phyloP scores from a whole-genome alignment of 1,140 invertebrate species.

The Anastrepha obliqua region DNA sequence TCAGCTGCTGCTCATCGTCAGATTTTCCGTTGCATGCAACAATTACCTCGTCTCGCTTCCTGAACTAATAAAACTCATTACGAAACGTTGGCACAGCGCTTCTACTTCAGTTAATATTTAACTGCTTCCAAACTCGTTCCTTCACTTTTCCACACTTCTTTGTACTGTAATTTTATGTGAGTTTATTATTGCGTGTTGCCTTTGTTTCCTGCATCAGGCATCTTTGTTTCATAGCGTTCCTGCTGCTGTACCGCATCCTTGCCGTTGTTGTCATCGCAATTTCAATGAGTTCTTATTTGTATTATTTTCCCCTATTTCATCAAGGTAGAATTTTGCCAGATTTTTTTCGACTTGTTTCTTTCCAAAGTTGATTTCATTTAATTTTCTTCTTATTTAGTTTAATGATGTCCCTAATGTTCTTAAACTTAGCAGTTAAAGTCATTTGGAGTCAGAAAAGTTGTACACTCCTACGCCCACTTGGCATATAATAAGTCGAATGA shows the following conservation, averaged over 20 bases:
- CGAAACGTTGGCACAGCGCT: background rate
- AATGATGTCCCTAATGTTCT: slow-evolving; percentile 38
- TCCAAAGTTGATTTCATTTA: slow-evolving; percentile 38
- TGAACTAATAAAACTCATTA: slow-evolving; percentile 48
- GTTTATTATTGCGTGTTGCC: slow-evolving; percentile 10
- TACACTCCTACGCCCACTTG: background rate
- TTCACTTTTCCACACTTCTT: slow-evolving; percentile 7
- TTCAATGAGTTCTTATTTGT: slow-evolving; percentile 32
- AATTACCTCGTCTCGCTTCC: slow-evolving; percentile 10
- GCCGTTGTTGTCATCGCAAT: background rate
- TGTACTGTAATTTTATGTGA: slow-evolving; percentile 7
- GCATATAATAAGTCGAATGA: background rate
- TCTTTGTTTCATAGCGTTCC: background rate
- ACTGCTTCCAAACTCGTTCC: background rate
- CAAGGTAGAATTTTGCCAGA: background rate
- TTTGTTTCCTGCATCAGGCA: slow-evolving; percentile 14
- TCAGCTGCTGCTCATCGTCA: background rate
- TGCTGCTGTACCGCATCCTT: background rate
- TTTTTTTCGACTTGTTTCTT: background rate
- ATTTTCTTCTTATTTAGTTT: slow-evolving; percentile 32
- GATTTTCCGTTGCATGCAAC: slow-evolving; percentile 20
- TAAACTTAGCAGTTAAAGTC: slow-evolving; percentile 19
- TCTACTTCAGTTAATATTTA: slow-evolving; percentile 17
- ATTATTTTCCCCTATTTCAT: background rate
- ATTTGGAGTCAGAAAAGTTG: background rate